Base-by-base conservation (phyloP, 1,140 invertebrate species). In the Heliconius himera region DNA sequence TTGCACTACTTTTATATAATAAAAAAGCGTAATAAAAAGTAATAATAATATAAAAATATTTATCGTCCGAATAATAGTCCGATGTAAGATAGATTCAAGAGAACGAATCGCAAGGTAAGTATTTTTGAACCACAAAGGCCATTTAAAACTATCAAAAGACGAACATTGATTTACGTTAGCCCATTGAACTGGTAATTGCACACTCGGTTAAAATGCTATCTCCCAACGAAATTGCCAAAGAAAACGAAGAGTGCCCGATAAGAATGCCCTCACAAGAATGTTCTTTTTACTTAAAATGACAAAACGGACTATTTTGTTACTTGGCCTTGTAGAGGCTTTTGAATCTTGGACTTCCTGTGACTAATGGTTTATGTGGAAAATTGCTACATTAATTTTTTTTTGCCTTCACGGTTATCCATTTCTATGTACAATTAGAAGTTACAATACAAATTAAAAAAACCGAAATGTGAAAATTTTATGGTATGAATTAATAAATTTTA, bases 131-230 rank as follows among this genome's bases (percentile, higher is more conserved):
- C 75, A 76, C 38, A 70, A 38, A 77, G 36, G 20, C 38, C 76
- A 46, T 70, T 60, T 77, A 77, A 77, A 77, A 77, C 76, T 77
- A 70, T 70, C 66, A 77, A 77, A 77, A 60, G 41, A 66, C 60
- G 60, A 66, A 72, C 70, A 79, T 79, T 73, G 71, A 79, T 79
- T 73, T 74, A 79, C 36, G 72, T 73, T 70, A 60, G 36, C 16
- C 70, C 74, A 77, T 66, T 80, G 70, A 77, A 73, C 56, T 73
- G 74, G 75, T 80, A 77, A 80, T 80, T 77, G 79, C 74, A 80
- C 79, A 80, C 51, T 80, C 60, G 49, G 70, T 76, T 77, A 80
- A 80, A 80, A 80, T 26, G 77, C 77, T 79, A 79, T 73, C 75
- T 80, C 74, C 46, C 46, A 71, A 80, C 74, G 60, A 77, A 73